Evolutionary conservation across 2,888 invertebrate species (phyloP).

Genomic region (Heteropelma amictum): DNA sequence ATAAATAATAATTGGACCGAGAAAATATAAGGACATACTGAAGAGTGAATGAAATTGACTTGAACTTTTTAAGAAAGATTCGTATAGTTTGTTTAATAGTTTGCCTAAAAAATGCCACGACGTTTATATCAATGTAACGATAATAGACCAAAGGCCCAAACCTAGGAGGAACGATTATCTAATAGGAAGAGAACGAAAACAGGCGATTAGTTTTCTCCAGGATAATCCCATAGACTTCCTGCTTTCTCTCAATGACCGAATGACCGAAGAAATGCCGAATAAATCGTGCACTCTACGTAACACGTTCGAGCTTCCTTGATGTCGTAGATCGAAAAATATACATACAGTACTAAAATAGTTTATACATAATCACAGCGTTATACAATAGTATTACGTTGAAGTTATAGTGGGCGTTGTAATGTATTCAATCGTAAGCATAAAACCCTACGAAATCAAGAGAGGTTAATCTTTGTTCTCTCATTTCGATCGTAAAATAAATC

Average conservation of each 20-base stretch:
- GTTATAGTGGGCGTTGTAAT: too few species aligned
- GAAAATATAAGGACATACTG: too few species aligned
- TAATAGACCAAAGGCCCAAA: background rate
- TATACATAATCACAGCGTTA: background rate
- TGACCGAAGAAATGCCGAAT: conserved; percentile 18
- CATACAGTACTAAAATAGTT: background rate
- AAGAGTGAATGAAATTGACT: too few species aligned
- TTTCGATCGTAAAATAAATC: too few species aligned
- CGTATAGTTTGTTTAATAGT: background rate
- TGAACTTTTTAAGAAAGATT: background rate
- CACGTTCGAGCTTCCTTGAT: conserved; percentile 25
- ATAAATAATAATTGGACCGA: too few species aligned
- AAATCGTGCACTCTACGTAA: background rate
- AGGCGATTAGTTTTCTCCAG: conserved; percentile 6
- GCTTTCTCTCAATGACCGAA: conserved; percentile 40
- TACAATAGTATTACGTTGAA: too few species aligned
- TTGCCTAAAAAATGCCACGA: background rate
- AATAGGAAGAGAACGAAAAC: background rate
- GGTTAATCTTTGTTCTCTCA: too few species aligned
- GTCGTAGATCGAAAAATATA: background rate
- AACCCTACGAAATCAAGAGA: too few species aligned
- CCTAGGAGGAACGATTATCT: background rate
- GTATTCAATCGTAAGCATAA: too few species aligned
- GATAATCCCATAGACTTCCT: conserved; percentile 26
- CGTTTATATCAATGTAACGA: background rate